phyloP scores from a whole-genome alignment of 1,140 invertebrate species.

The Schlechtendalia chinensis region DNA sequence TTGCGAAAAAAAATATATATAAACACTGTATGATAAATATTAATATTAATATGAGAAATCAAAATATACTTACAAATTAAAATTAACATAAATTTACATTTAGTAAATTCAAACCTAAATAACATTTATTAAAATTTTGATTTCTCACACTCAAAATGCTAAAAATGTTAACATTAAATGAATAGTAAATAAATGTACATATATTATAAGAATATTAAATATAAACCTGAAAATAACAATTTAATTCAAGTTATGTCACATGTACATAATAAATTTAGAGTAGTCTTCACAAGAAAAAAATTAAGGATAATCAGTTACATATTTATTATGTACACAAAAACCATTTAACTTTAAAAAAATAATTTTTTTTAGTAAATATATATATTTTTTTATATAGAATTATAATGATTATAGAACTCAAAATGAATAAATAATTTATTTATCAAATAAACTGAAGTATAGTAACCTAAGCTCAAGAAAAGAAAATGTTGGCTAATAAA shows the following conservation, averaged over 20 bases:
- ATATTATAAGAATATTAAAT: not conserved
- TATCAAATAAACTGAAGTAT: not conserved
- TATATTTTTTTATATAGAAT: not conserved
- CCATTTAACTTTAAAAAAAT: not conserved
- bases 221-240: constrained; percentile 27
- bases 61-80: not conserved
- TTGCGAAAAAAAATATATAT: not conserved
- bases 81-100: not conserved
- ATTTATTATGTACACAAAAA: not conserved
- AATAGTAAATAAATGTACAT: not conserved
- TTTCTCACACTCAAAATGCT: constrained; percentile 24
- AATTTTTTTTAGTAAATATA: too few relatives aligned
- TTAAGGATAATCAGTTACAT: not conserved
- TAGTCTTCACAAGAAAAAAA: not conserved
- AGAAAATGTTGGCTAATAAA: not conserved
- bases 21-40: not conserved
- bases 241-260: not conserved
- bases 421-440: not conserved
- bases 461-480: not conserved
- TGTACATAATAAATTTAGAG: not conserved
- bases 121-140: constrained; percentile 28
- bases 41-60: constrained; percentile 17
- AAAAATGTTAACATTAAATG: not conserved
- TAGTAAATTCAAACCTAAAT: not conserved
- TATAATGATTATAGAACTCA: not conserved